Base-by-base conservation (phyloP, 1,140 invertebrate genomes). In the Tenebrio molitor region DNA sequence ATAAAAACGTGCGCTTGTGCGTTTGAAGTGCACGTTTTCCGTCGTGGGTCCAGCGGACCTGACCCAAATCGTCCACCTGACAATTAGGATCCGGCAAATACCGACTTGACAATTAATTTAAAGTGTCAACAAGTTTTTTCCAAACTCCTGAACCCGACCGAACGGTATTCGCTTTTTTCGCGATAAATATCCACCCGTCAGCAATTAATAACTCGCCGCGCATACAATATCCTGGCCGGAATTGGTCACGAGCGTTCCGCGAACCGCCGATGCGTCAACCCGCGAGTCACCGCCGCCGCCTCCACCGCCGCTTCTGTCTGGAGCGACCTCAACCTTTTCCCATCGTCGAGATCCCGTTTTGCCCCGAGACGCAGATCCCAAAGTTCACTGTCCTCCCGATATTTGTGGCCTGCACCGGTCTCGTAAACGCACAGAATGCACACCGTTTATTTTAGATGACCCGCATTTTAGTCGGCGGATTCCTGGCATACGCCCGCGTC, bases 361-460 rank as follows among this genome's bases (percentile, higher is more conserved):
- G n/a, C 23, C 7, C 4, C 3, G 12, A 58, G 23, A 58, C 50
- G 50, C 50, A 58, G 21, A 58, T 58, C 50, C 23, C 50, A 58
- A 58, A 58, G 50, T 58, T 58, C 50, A 58, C 2, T 58, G 50
- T 58, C 50, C 50, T 58, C 50, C 23, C 10, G 14, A 58, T 58
- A 58, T 58, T 58, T 58, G 50, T 58, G 50, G 50, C 50, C 23
- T 58, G 50, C 50, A 58, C 21, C 50, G 29, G 50, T 50, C 44
- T 50, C 44, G 44, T 50, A 50, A 50, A 41, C 36, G 36, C n/a
- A 41, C 36, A 46, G 42, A 46, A 58, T 58, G 50, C 50, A 58
- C 50, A 29, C 50, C 21, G 50, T 50, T 58, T 58, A 58, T 58
- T 58, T 58, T 58, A 58, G 50, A 25, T 58, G 50, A 58, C 50